Evolutionary conservation across 2,888 invertebrate species (phyloP), one percentile per base, ranked within the genome.

Genomic region (Hydriomena furcata): DNA sequence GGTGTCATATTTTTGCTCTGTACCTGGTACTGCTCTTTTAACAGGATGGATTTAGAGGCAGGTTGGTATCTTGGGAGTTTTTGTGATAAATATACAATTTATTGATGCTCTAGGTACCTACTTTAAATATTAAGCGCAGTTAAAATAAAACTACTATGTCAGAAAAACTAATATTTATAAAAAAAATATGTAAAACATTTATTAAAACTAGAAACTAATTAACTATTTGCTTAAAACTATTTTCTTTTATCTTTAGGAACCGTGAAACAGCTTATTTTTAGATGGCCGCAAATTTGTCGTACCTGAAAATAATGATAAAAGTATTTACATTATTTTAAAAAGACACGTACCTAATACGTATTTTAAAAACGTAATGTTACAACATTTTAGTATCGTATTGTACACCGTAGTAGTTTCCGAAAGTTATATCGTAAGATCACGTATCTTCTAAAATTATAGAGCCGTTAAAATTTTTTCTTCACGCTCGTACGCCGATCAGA

Each of bases 261-360:
- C 5, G 68, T 70, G 83, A 98, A 98, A 82, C 97, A 97, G 65
- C 93, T 92, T 67, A 98, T 96, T 67, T 94, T 93, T 79, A 97
- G 97, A 82, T 98, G 96, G 53, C 92, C 87, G 83, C 97, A 98
- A 95, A 98, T 97, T 87, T 98, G 97, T 31, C 94, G 93, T 0
- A 98, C 97, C 97, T 98, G 82, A 40, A 91, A 91, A 53, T 51
- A 53, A 42, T 48, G 41, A n/a, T n/a, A n/a, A n/a, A n/a, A n/a
- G n/a, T n/a, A n/a, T n/a, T n/a, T n/a, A n/a, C n/a, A n/a, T n/a
- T n/a, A n/a, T n/a, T n/a, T n/a, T n/a, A n/a, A n/a, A n/a, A n/a
- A n/a, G n/a, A n/a, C n/a, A 1, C 3, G 5, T 5, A 24, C 24
- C 5, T 31, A 31, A 1, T 13, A 13, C 7, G 12, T 17, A 31